These are phyloP conservation scores for Rotaria socialis DNA, from an alignment of 2,888 invertebrate species.

Conservation along the genomic window DNA sequence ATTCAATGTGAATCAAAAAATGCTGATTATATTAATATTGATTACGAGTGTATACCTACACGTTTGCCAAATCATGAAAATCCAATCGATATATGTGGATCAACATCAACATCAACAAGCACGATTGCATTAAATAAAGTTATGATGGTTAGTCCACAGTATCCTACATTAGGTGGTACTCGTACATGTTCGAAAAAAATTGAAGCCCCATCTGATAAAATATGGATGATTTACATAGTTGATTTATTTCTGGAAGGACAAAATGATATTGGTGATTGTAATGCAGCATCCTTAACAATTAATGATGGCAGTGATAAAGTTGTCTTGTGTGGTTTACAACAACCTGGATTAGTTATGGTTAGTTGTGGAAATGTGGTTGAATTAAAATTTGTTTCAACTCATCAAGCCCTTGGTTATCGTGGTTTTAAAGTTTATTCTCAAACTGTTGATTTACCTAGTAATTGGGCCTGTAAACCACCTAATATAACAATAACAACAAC, in stretches of 20 bases:
- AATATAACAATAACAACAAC: not conserved
- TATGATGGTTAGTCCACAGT: slow-evolving; percentile 6
- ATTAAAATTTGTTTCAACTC: slow-evolving; percentile 1
- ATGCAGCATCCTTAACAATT: not conserved
- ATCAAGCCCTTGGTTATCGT: slow-evolving; percentile 20
- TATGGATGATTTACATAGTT: not conserved
- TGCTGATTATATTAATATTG: slow-evolving; percentile 42
- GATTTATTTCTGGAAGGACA: not conserved
- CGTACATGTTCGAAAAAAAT: not conserved
- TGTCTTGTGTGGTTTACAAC: slow-evolving; percentile 10
- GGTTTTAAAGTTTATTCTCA: slow-evolving; percentile 11
- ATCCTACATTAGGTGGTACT: not conserved
- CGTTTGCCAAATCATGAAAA: not conserved
- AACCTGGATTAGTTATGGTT: not conserved
- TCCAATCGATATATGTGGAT: slow-evolving; percentile 2
- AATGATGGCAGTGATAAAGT: not conserved
- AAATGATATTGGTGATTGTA: not conserved
- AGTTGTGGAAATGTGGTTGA: not conserved
- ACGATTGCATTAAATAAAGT: not conserved
- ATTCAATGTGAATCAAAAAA: slow-evolving; percentile 22
- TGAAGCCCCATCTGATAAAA: not conserved
- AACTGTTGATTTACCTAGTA: not conserved
- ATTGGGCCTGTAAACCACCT: not conserved
- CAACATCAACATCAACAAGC: not conserved
- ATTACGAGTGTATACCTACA: slow-evolving; percentile 44